These are phyloP conservation scores for Anthopleura sola DNA, from an alignment of 64 coral and sea anemone species.

Conservation along the genomic window DNA sequence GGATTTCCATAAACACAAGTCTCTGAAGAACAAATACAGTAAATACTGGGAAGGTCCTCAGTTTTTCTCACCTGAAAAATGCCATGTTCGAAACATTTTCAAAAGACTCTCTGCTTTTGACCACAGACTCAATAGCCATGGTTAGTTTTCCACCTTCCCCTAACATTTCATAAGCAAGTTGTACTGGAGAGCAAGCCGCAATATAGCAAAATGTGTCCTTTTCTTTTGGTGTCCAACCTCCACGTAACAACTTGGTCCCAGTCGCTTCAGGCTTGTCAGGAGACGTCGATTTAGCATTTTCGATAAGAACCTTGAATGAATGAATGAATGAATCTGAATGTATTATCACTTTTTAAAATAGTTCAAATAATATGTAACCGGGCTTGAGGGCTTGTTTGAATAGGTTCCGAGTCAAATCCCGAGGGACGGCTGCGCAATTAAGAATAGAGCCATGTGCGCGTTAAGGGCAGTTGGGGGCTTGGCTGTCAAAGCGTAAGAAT, in stretches of 20 bases:
- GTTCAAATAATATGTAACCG: no score
- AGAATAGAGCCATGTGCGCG: no score
- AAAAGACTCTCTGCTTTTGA: not conserved
- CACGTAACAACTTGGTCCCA: not conserved
- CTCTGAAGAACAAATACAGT: no score
- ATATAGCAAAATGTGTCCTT: slow-evolving; percentile 9
- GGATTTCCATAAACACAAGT: no score
- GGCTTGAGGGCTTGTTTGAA: no score
- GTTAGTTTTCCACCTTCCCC: not conserved
- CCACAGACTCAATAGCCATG: not conserved
- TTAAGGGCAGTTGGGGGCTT: no score
- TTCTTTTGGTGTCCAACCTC: slow-evolving; percentile 1
- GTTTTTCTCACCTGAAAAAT: not conserved
- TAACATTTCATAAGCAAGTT: not conserved
- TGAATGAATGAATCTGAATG: no score
- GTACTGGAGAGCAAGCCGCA: not conserved
- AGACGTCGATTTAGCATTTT: not conserved
- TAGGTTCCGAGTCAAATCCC: no score
- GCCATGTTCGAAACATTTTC: not conserved
- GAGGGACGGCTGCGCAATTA: no score
- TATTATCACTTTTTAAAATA: no score
- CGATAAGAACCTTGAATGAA: not conserved
- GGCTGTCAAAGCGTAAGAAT: no score
- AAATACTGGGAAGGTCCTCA: no score
- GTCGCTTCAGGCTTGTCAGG: not conserved